Conservation (phyloP, 2,888 invertebrate species). For the Dinocampus coccinellae region DNA sequence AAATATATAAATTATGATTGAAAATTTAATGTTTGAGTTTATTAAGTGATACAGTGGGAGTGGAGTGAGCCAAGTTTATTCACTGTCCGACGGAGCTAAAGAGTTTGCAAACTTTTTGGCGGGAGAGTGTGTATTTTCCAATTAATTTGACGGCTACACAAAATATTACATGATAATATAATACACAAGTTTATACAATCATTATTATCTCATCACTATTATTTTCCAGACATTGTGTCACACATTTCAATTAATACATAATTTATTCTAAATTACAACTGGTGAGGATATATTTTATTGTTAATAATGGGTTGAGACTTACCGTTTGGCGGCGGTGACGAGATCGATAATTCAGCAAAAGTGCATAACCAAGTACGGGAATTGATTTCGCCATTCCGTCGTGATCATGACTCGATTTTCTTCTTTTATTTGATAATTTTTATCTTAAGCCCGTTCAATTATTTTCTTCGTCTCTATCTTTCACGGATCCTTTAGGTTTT, state of each 20-base stretch:
- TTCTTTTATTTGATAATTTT: conserved; percentile 11
- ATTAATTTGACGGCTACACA: conserved; percentile 1
- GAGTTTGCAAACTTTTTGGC: conserved; percentile 54
- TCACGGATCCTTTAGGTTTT: neutral
- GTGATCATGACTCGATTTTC: conserved; percentile 53
- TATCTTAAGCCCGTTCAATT: conserved; percentile 8
- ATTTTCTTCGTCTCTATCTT: conserved; percentile 13
- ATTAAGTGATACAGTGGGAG: neutral
- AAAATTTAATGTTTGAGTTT: neutral
- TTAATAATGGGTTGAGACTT: conserved; percentile 49
- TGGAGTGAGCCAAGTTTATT: conserved; percentile 12
- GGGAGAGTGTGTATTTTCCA: conserved; percentile 47
- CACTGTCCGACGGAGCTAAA: conserved; percentile 53
- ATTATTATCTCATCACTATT: neutral
- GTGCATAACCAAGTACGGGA: conserved; percentile 53
- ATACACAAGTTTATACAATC: neutral
- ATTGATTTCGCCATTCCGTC: conserved; percentile 54
- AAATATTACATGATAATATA: neutral
- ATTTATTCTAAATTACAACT: neutral
- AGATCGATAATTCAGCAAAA: conserved; percentile 54
- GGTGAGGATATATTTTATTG: neutral
- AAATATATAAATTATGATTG: neutral
- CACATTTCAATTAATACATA: neutral
- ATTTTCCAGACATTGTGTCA: neutral
- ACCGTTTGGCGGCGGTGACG: conserved; percentile 55